Base-by-base conservation (phyloP, 2,888 invertebrate genomes). In the Trachelus iudaicus region DNA sequence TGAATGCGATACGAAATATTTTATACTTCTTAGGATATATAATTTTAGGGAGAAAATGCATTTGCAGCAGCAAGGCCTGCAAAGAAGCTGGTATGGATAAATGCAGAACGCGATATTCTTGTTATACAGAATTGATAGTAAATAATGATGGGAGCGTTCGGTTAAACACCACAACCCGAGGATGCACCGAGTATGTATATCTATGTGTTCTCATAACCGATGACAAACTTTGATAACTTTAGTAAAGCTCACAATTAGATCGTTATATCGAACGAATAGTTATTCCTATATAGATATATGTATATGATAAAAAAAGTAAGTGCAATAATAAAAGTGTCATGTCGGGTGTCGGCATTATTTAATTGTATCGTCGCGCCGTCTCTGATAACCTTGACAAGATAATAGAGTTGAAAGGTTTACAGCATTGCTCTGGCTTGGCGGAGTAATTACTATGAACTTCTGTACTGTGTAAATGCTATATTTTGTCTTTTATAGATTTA, bases 41-140 rank as follows among this genome's bases (percentile, higher is more conserved):
- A 15, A 34, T 83, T 77, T 56, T 73, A 89, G 89, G 85, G 40
- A 85, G 87, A 56, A 89, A 85, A 82, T 89, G 89, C 80, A 84
- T 85, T 75, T 89, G 89, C 81, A 88, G 89, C 80, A 89, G 87
- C 80, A 88, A 87, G 71, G 84, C 85, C 6, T 89, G 89, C 81
- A 86, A 84, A 73, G 87, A 88, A 75, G 85, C 84, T 68, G 86
- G 88, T 23, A 83, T 83, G 74, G 85, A 87, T 74, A 85, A 82
- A 73, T 89, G 89, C 82, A 87, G 79, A 79, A 89, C 89, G 30
- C 85, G 84, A 77, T 88, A 81, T 77, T 88, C 84, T 35, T 89
- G 89, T 78, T 89, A 89, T 83, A 88, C 88, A 34, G 89, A 89
- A 75, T 79, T 86, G 56, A 88, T 89, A n/a, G 73, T 84, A 75